Conservation (phyloP, 2,113 vertebrate genomes). For the Macrotus californicus region DNA sequence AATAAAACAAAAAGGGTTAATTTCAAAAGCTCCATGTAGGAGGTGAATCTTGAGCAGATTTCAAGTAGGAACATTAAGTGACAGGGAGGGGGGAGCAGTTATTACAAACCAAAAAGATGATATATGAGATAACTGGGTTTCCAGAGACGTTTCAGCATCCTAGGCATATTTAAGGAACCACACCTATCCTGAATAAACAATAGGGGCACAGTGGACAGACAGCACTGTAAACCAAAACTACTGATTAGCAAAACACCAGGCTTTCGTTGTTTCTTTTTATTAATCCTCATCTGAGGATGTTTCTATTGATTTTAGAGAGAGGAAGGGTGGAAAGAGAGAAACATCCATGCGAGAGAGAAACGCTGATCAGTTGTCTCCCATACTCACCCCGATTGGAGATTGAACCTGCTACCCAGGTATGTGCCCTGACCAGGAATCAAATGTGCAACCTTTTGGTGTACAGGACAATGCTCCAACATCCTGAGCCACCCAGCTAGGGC, state of each 20-base stretch:
- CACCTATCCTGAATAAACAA: background rate
- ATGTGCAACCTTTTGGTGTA: no score
- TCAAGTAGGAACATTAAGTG: background rate
- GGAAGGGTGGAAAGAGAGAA: no score
- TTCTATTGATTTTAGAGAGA: no score
- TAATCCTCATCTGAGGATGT: no score
- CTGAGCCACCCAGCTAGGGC: no score
- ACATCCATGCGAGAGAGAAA: no score
- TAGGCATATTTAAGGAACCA: background rate
- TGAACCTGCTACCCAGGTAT: no score
- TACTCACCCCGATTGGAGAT: no score
- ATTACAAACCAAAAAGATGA: background rate
- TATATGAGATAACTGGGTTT: background rate
- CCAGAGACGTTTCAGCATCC: background rate
- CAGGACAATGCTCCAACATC: no score
- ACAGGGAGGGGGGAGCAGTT: background rate
- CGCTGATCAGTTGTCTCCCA: no score
- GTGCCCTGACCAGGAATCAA: no score
- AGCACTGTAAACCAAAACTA: background rate
- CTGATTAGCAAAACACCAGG: background rate
- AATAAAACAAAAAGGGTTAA: background rate
- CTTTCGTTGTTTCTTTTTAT: background rate
- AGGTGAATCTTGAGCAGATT: background rate
- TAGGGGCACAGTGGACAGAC: background rate
- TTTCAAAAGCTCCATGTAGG: background rate